Percentiles rank a stretch among this genome's conserved stretches.
Conservation (phyloP, 30 jellyfish, hydroid and myxozoan genomes). For the Nemopilema nomurai region DNA sequence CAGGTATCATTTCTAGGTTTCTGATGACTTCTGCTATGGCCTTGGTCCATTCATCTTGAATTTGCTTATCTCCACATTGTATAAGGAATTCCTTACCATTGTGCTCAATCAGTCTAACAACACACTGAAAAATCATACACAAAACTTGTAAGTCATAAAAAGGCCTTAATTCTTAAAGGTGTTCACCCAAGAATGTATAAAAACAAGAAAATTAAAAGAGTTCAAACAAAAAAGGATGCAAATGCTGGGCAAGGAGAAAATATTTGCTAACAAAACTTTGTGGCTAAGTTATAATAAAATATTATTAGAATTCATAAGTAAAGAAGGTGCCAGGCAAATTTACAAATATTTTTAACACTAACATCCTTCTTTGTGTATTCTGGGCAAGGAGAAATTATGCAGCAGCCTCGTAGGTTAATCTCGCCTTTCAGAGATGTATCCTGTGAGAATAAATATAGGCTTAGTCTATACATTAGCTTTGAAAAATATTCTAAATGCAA, state of each 20-base stretch:
- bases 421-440: conserved; percentile 64
- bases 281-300: too few species aligned
- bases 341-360: background rate
- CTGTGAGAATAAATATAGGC: conserved; percentile 8
- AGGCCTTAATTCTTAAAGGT: too few species aligned
- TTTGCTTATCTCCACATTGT: conserved; percentile 65
- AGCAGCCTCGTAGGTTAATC: conserved; percentile 68
- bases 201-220: background rate
- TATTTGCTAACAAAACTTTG: too few species aligned
- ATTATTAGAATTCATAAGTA: too few species aligned
- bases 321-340: background rate
- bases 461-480: background rate
- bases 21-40: conserved; percentile 70
- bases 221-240: background rate
- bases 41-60: conserved; percentile 63
- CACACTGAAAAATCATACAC: conserved; percentile 70
- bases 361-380: conserved; percentile 82
- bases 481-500: too few species aligned
- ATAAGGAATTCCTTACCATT: conserved; percentile 71
- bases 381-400: conserved; percentile 83
- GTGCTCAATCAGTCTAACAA: conserved; percentile 73
- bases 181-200: too few species aligned
- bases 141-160: too few species aligned
- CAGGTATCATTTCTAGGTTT: conserved; percentile 53
- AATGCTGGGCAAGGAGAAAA: too few species aligned